Base-by-base conservation (phyloP, 2,888 invertebrate species). In the Drosophila prolongata region DNA sequence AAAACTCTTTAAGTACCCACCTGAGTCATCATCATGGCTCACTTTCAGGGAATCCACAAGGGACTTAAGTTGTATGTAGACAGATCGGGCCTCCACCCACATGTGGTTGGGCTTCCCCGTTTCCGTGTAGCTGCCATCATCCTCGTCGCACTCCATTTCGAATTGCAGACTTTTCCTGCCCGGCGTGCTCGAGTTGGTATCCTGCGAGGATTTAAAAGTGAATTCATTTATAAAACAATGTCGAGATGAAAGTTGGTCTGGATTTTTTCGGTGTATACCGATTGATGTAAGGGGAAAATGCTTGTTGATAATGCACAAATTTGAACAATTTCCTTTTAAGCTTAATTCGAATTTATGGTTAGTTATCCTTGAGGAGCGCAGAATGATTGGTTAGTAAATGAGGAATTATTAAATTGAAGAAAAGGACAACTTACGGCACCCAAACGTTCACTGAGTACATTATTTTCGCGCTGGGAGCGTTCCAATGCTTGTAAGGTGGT, bases 131-230 rank as follows among this genome's bases (percentile, higher is more conserved):
- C 92, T 93, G 9, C 92, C 92, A 50, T 94, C 93, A n/a, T 94
- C 95, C 69, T 96, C 96, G 79, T 95, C 95, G 55, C 96, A 94
- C 91, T 98, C 97, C 95, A 98, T 96, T 94, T 98, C 98, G 77
- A 96, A 97, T 90, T 97, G 96, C 67, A 98, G 94, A 24, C 98
- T 97, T 90, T 93, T 90, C 90, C 93, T 87, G 79, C 93, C 90
- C 79, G 90, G 84, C 61, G 87, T 84, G 58, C 79, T 90, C 5
- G 91, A 90, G 65, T 90, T 91, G 19, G 87, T 79, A 62, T 91
- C 91, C 90, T 90, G 53, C 11, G 14, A 47, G n/a, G 61, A 30
- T 62, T 49, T 4, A 5, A 16, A 40, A 44, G n/a, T 44, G 14
- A 30, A 13, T 30, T 35, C 4, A 10, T 14, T 58, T n/a, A 40